Evolutionary conservation across 2,888 invertebrate species (phyloP), one percentile per base, ranked within the genome.

Genomic region (Lydus trimaculatus): DNA sequence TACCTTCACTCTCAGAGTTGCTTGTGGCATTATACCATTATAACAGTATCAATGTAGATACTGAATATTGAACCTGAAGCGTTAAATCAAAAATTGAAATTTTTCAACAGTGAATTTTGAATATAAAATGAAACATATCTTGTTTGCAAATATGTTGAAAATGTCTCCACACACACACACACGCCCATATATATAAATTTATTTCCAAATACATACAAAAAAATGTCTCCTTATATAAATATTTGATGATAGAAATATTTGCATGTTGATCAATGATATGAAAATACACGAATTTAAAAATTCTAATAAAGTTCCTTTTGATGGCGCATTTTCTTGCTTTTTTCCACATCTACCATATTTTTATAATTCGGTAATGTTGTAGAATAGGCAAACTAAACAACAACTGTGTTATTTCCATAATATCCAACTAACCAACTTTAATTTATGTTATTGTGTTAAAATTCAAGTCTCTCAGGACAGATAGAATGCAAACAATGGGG

Each of bases 41-140:
- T 67, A n/a, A n/a, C n/a, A n/a, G n/a, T n/a, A n/a, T n/a, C n/a
- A n/a, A n/a, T n/a, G n/a, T n/a, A n/a, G n/a, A 72, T 73, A 75
- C 71, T 70, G 72, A 71, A 74, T 73, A 74, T 74, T 60, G 60
- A 59, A 67, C 72, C 71, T 68, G 64, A 63, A 69, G 73, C 75
- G 67, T 66, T 73, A 66, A 70, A 73, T 68, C 64, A 66, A 69
- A 75, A 75, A 74, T 75, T 74, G 74, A 74, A 43, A 74, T 72
- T 71, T 70, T 66, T 68, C 69, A 74, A 68, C 67, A 67, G 69
- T 64, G 63, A 73, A 72, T 74, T 1, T 68, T 68, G 68, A 73
- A 75, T 74, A 68, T 66, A 69, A 73, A 73, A 74, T 67, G 73
- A 72, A 71, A 69, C 73, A 72, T 73, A 75, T 75, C 74, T 73